Evolutionary conservation across 1,140 invertebrate genomes (phyloP).

Genomic region (Prorops nasuta): DNA sequence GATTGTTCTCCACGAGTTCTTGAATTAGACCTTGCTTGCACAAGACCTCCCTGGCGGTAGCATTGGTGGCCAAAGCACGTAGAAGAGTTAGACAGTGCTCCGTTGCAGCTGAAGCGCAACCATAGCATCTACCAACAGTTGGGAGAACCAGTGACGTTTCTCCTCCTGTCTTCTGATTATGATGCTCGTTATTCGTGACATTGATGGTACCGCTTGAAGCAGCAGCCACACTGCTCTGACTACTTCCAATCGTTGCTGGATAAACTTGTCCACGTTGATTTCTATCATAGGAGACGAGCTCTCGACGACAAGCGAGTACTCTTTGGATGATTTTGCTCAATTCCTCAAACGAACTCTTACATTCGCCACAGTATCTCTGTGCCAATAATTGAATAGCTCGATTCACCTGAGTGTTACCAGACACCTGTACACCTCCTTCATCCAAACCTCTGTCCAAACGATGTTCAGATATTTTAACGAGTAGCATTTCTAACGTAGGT

Average conservation of each 20-base stretch:
- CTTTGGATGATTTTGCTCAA: conserved; percentile 93
- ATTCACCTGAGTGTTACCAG: conserved; percentile 68
- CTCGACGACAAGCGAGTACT: conserved; percentile 84
- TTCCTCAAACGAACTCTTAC: conserved; percentile 92
- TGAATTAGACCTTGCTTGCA: conserved; percentile 86
- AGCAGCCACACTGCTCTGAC: conserved; percentile 3
- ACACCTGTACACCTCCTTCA: conserved; percentile 59
- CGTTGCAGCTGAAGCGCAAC: conserved; percentile 81
- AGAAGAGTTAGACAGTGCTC: conserved; percentile 92
- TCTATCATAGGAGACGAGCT: conserved; percentile 89
- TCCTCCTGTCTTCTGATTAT: no score
- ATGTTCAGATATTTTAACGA: conserved; percentile 77
- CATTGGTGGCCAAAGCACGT: conserved; percentile 85
- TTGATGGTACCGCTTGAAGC: background rate
- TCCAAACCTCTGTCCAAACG: conserved; percentile 65
- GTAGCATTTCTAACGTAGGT: conserved; percentile 80
- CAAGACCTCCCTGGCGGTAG: conserved; percentile 72
- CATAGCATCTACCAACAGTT: conserved; percentile 70
- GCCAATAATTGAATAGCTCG: conserved; percentile 83
- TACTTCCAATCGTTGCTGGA: no score
- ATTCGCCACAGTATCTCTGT: conserved; percentile 93
- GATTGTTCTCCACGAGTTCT: conserved; percentile 88
- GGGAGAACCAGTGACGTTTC: conserved; percentile 18
- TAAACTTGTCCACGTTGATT: conserved; percentile 69
- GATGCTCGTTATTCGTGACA: background rate